phyloP scores from a whole-genome alignment of 2,113 vertebrate species.

The Tragelaphus strepsiceros region DNA sequence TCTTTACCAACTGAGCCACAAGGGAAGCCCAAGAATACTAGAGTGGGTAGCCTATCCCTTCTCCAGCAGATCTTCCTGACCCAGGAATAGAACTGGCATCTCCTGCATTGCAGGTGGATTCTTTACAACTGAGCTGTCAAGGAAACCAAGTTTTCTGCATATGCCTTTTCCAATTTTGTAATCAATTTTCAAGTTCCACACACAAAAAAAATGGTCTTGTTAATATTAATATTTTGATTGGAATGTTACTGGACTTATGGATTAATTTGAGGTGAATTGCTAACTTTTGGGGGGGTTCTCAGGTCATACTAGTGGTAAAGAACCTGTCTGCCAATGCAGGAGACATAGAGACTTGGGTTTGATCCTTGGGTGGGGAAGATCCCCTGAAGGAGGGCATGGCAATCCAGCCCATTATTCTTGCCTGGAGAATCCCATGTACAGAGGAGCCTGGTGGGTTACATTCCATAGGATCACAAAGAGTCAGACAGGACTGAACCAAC shows the following conservation, averaged over 20 bases:
- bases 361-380: not conserved
- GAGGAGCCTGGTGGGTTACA: not conserved
- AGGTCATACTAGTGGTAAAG: not conserved
- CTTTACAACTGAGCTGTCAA: not conserved
- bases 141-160: not conserved
- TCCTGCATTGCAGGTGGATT: not conserved
- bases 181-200: not conserved
- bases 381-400: not conserved
- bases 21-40: not conserved
- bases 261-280: not conserved
- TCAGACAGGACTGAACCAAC: not conserved
- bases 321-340: not conserved
- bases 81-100: not conserved
- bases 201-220: not conserved
- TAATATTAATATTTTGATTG: slow-evolving; percentile 17
- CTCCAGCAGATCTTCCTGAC: not conserved
- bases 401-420: not conserved
- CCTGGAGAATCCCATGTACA: not conserved
- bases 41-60: not conserved
- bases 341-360: not conserved
- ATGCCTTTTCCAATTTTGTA: not conserved
- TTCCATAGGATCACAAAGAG: not conserved
- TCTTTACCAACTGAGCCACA: not conserved
- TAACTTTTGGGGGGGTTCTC: not conserved
- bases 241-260: not conserved